Percentiles rank a stretch among this genome's conserved stretches.
These are phyloP conservation scores for Serranus cabrilla DNA, from an alignment of 2,797 vertebrate species.

Conservation along the genomic window DNA sequence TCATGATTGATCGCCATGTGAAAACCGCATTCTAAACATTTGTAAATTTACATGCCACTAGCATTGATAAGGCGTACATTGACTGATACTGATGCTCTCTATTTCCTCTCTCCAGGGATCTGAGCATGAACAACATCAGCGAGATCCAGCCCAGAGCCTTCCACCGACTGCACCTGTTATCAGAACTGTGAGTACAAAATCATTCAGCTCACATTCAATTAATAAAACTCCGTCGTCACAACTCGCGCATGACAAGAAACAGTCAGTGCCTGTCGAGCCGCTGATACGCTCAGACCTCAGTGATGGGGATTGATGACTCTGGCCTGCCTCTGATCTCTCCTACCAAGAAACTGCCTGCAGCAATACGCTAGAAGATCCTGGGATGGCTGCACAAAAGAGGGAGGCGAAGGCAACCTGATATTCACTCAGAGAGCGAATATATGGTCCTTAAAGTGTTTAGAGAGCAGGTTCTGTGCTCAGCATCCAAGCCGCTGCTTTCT, in stretches of 20 bases:
- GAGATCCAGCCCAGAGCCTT: constrained; percentile 89
- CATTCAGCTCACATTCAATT: constrained; percentile 45
- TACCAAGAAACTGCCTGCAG: constrained; percentile 75
- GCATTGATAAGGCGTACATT: constrained; percentile 26
- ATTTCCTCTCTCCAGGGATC: constrained; percentile 86
- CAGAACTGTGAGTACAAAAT: constrained; percentile 93
- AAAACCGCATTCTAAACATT: constrained; percentile 59
- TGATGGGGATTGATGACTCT: constrained; percentile 77
- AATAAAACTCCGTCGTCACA: constrained; percentile 55
- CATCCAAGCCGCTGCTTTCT: constrained; percentile 64
- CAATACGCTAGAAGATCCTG: constrained; percentile 58
- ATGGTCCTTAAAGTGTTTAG: constrained; percentile 67
- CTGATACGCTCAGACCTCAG: constrained; percentile 53
- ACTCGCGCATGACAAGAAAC: constrained; percentile 62
- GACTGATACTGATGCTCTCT: constrained; percentile 49
- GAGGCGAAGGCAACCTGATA: constrained; percentile 69
- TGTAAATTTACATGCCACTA: constrained; percentile 39
- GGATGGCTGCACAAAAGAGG: constrained; percentile 59
- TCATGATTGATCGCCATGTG: constrained; percentile 57
- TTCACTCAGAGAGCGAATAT: constrained; percentile 71
- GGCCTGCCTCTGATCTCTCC: constrained; percentile 73
- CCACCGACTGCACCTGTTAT: constrained; percentile 91
- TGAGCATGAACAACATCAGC: constrained; percentile 98
- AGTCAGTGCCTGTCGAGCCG: constrained; percentile 41
- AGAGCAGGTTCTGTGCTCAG: constrained; percentile 63